Percentiles rank a stretch among this genome's conserved stretches.
Evolutionary conservation across 2,113 vertebrate species (phyloP).

Genomic region (Ophthalmolycus amberensis): DNA sequence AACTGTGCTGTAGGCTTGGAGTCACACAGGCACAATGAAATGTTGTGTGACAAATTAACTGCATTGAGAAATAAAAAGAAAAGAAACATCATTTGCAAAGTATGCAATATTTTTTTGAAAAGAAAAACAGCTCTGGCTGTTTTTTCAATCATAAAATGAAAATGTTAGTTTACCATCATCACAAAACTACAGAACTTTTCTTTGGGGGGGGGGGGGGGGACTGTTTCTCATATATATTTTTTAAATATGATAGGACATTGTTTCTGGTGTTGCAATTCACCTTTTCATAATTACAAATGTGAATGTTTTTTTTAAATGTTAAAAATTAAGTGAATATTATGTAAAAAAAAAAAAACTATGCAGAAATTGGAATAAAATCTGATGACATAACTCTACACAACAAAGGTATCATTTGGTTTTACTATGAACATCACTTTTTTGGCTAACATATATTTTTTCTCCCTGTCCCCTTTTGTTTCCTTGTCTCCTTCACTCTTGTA

Average conservation of each 20-base stretch:
- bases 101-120: conserved; percentile 7
- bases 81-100: conserved; percentile 5
- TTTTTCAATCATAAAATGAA: background rate
- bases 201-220: background rate
- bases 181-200: background rate
- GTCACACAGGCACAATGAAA: conserved; percentile 37
- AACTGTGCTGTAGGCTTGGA: conserved; percentile 32
- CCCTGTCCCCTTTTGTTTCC: conserved; percentile 6
- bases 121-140: conserved; percentile 24
- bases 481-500: conserved; percentile 12
- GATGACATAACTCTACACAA: background rate
- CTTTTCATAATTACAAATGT: background rate
- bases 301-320: background rate
- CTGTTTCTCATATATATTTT: background rate
- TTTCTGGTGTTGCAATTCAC: background rate
- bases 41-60: conserved; percentile 32
- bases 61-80: conserved; percentile 7
- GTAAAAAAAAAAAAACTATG: background rate
- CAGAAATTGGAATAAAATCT: background rate
- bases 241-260: background rate
- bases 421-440: background rate
- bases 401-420: background rate
- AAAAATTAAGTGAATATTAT: background rate
- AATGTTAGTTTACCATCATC: background rate
- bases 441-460: conserved; percentile 6